Percentiles rank a stretch among this genome's conserved stretches.
Evolutionary conservation across 2,888 invertebrate species (phyloP).

Genomic region (Platycheirus rosarum): DNA sequence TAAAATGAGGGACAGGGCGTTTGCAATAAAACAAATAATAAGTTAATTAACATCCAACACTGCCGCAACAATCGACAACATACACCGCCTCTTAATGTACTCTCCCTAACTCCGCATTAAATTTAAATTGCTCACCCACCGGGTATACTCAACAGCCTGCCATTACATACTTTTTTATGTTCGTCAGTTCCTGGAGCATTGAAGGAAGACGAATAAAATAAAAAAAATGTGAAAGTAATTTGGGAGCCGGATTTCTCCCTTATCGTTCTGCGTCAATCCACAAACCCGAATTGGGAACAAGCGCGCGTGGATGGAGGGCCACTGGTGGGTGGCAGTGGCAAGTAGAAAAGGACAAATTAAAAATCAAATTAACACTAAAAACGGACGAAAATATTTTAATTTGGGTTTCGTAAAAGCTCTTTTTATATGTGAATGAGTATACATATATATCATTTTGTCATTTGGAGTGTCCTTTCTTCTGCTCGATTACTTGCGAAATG

Average conservation of each 20-base stretch:
- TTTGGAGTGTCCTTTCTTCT: conserved; percentile 64
- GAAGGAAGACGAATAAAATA: conserved; percentile 39
- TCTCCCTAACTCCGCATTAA: conserved; percentile 65
- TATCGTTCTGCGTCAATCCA: conserved; percentile 60
- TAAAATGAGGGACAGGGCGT: conserved; percentile 3
- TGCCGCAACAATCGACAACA: conserved; percentile 65
- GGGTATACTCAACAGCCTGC: conserved; percentile 71
- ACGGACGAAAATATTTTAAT: conserved; percentile 66
- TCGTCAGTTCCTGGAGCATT: conserved; percentile 34
- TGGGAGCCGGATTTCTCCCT: conserved; percentile 51
- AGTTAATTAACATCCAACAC: conserved; percentile 70
- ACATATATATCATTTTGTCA: conserved; percentile 52
- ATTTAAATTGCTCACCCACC: conserved; percentile 63
- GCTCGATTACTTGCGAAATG: conserved; percentile 61
- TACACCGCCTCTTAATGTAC: conserved; percentile 62
- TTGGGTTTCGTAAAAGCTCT: conserved; percentile 58
- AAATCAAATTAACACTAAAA: conserved; percentile 74
- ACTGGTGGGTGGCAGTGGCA: conserved; percentile 11
- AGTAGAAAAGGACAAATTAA: conserved; percentile 71
- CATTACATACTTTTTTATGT: conserved; percentile 63
- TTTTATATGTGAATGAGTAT: conserved; percentile 46
- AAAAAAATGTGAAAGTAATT: conserved; percentile 55
- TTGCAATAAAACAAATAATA: conserved; percentile 70
- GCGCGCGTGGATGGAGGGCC: conserved; percentile 5
- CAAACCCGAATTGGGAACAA: conserved; percentile 22